These are phyloP conservation scores for Hepsetus odoe DNA, from an alignment of 2,113 vertebrate genomes.

Conservation along the genomic window DNA sequence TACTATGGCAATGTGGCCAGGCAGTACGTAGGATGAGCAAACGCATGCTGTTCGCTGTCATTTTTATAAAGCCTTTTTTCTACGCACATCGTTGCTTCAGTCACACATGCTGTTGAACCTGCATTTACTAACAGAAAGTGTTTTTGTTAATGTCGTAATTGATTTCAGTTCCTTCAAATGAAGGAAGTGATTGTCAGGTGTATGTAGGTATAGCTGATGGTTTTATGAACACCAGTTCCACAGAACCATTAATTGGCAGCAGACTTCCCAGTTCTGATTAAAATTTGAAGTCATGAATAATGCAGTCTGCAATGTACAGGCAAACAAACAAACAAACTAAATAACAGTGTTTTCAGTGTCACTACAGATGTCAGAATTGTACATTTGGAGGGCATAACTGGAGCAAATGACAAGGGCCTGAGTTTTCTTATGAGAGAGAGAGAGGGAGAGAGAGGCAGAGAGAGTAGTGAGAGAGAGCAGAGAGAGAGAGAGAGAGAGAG, in stretches of 20 bases:
- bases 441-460: constrained; percentile 2
- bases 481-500: not conserved
- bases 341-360: constrained; percentile 50
- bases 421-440: constrained; percentile 31
- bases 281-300: constrained; percentile 67
- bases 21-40: constrained; percentile 50
- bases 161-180: not conserved
- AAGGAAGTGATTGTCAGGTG: constrained; percentile 26
- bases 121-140: not conserved
- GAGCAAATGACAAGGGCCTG: constrained; percentile 50
- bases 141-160: not conserved
- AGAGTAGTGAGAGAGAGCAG: constrained; percentile 4
- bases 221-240: constrained; percentile 43
- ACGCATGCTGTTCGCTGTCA: constrained; percentile 5
- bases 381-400: constrained; percentile 49
- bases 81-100: not conserved
- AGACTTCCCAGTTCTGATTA: constrained; percentile 59
- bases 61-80: constrained; percentile 9
- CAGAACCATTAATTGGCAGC: constrained; percentile 51
- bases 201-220: constrained; percentile 47
- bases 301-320: constrained; percentile 48
- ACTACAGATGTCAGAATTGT: constrained; percentile 58
- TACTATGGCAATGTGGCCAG: constrained; percentile 59
- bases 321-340: constrained; percentile 2
- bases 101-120: not conserved